Evolutionary conservation across 1,140 invertebrate genomes (phyloP).

Genomic region (Cotesia vestalis): DNA sequence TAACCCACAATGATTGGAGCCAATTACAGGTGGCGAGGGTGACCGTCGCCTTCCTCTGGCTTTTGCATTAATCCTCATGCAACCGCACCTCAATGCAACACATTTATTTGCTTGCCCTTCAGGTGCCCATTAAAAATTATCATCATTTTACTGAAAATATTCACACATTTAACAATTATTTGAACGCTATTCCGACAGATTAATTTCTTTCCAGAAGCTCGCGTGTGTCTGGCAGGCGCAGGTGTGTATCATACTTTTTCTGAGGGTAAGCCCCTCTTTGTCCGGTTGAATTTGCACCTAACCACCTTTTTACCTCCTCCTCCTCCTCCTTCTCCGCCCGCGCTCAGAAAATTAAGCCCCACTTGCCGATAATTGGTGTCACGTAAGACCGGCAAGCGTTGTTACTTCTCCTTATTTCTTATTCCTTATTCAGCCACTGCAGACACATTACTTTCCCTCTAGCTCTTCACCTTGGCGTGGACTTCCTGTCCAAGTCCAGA

Average conservation of each 20-base stretch:
- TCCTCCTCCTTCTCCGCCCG: slow-evolving; percentile 53
- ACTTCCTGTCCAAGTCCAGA: not conserved
- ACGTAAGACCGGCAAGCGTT: slow-evolving; percentile 49
- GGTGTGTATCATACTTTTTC: slow-evolving; percentile 43
- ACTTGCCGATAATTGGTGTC: slow-evolving; percentile 63
- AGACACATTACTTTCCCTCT: slow-evolving; percentile 2
- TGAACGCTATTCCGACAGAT: no score
- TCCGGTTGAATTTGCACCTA: slow-evolving; percentile 31
- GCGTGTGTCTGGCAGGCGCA: slow-evolving; percentile 60
- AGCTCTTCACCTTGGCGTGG: slow-evolving; percentile 1
- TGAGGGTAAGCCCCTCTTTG: not conserved
- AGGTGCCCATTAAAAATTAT: no score
- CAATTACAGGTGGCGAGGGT: slow-evolving; percentile 63
- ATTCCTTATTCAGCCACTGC: no score
- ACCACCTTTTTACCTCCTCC: slow-evolving; percentile 22
- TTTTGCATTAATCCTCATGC: slow-evolving; percentile 43
- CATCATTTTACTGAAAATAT: not conserved
- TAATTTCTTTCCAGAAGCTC: slow-evolving; percentile 25
- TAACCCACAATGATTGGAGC: slow-evolving; percentile 59
- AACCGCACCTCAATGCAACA: no score
- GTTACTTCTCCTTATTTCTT: not conserved
- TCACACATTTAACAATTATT: no score
- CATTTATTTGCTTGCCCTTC: no score
- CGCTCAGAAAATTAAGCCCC: slow-evolving; percentile 60
- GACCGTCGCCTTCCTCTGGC: slow-evolving; percentile 40